Evolutionary conservation across 2,797 vertebrate genomes (phyloP), one percentile per base, ranked within the genome.

Genomic region (Alcedo quadribrachys): DNA sequence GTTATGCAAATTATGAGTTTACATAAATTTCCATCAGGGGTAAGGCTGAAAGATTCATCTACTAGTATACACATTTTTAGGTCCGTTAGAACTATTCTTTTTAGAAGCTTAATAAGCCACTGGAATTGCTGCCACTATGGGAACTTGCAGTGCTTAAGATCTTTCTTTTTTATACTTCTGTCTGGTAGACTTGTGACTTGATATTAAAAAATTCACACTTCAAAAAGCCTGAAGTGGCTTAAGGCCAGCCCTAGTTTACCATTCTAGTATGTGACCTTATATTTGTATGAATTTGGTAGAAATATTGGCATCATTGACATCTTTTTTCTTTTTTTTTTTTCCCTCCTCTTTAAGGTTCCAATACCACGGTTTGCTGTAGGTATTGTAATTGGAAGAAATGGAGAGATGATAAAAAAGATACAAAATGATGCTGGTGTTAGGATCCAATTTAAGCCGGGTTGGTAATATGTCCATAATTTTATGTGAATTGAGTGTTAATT

Each of bases 371-470:
- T 99, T 97, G 99, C 99, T 88, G 99, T 99, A 53, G 99, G 99
- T 88, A 99, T 99, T 93, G 99, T 99, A 67, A 99, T 99, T 60
- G 99, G 99, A 79, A 98, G 99, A 97, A 99, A 98, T 51, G 99
- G 99, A 88, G 99, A 99, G 95, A 99, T 99, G 99, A 99, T 99
- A 35, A 99, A 99, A 98, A 99, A 99, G 96, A 99, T 99, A 91
- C 99, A 99, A 96, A 99, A 99, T n/a, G 99, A 99, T 97, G 99
- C 99, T 32, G 99, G 99, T 7, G 99, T 99, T 92, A 97, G 99
- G 95, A 99, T 99, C 96, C 99, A 99, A 82, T 99, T 99, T 96
- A 99, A 99, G 94, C 99, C 99, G 98, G 99, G 99, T 99, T 70
- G 91, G 95, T 96, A 66, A 37, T 50, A 40, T 0, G 0, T 61